phyloP scores from a whole-genome alignment of 92 coral and sea anemone genomes.

The Porites evermanni region DNA sequence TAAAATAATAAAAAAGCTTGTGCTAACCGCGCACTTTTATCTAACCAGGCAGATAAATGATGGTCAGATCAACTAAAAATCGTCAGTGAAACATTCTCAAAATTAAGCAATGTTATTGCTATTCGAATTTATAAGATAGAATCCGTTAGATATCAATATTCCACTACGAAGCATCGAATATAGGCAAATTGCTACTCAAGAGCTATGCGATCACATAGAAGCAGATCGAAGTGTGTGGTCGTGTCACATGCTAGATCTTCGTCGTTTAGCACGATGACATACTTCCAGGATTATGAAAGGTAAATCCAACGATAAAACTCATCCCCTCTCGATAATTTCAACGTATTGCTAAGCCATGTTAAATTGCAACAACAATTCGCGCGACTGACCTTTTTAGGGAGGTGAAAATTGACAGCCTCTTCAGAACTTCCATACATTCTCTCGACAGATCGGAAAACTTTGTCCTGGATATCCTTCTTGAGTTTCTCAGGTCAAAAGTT shows the following conservation, averaged over 20 bases:
- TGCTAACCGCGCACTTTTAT: neutral
- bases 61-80: neutral
- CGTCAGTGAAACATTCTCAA: neutral
- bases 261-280: neutral
- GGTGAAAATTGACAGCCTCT: slow-evolving; percentile 58
- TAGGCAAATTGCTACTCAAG: neutral
- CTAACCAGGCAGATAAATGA: neutral
- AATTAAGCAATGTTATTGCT: neutral
- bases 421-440: slow-evolving; percentile 52
- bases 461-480: slow-evolving; percentile 3
- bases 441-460: slow-evolving; percentile 19
- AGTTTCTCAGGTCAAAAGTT: slow-evolving; percentile 34
- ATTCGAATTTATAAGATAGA: neutral
- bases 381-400: slow-evolving; percentile 69
- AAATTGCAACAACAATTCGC: slow-evolving; percentile 3
- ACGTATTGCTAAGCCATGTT: neutral
- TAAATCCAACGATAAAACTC: neutral
- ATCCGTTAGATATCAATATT: neutral
- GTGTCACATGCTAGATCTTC: neutral
- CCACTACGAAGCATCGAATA: neutral
- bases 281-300: slow-evolving; percentile 7
- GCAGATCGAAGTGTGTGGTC: neutral
- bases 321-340: neutral
- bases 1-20: neutral
- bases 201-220: neutral